These are phyloP conservation scores for Ceratotherium simum DNA, from an alignment of 2,113 vertebrate genomes.

Conservation along the genomic window DNA sequence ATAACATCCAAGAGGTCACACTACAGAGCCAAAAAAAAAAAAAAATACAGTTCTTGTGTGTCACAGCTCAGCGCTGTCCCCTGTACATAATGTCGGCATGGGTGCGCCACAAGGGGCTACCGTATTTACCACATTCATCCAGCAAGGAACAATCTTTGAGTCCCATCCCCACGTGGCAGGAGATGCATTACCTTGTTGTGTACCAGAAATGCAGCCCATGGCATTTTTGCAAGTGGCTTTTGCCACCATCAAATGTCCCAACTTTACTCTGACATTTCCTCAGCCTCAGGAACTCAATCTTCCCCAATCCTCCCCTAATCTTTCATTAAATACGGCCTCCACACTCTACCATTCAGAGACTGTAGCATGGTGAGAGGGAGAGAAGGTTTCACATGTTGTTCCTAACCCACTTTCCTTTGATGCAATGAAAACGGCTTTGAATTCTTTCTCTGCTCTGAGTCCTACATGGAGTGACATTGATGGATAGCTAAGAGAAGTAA, in stretches of 20 bases:
- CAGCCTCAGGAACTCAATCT: not conserved
- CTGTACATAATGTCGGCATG: rapidly evolving
- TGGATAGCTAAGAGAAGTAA: not conserved
- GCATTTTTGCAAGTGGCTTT: not conserved
- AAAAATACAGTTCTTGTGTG: not conserved
- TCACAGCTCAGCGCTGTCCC: not conserved
- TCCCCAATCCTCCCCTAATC: too few species aligned
- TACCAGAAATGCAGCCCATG: rapidly evolving
- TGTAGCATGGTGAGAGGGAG: not conserved
- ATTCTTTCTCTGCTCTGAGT: not conserved
- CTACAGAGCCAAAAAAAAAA: not conserved
- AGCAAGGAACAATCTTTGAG: not conserved
- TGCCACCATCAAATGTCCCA: not conserved
- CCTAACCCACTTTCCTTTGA: not conserved
- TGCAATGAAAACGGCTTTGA: not conserved
- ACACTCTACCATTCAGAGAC: not conserved
- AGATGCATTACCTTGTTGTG: not conserved
- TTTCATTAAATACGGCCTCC: not conserved
- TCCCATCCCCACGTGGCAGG: not conserved
- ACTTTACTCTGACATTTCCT: not conserved
- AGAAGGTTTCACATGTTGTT: rapidly evolving
- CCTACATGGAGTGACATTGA: not conserved
- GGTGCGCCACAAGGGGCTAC: rapidly evolving
- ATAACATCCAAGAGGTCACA: not conserved
- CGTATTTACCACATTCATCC: not conserved